Conservation (phyloP, 1,140 invertebrate genomes). For the Globodera ellingtonae region DNA sequence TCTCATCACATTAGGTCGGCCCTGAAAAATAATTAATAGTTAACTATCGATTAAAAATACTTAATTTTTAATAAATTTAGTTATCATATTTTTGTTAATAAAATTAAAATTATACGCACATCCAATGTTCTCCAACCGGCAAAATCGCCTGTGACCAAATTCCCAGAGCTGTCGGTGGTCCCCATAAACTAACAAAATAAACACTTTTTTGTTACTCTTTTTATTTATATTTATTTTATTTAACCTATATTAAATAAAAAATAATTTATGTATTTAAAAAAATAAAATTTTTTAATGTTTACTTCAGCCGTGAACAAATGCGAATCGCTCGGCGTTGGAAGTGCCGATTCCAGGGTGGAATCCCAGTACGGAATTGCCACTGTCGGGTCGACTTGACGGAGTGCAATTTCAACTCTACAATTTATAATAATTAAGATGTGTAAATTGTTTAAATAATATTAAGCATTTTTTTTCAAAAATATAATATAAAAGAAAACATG, state of each 20-base stretch:
- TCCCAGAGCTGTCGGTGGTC: constrained; percentile 48
- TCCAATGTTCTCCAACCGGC: constrained; percentile 44
- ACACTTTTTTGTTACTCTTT: constrained; percentile 8
- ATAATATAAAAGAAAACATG: too few species aligned
- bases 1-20: constrained; percentile 41
- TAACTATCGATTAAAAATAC: background rate
- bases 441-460: background rate
- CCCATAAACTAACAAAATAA: constrained; percentile 63
- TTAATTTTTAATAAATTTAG: constrained; percentile 17
- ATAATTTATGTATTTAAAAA: background rate
- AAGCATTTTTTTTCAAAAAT: background rate
- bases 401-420: constrained; percentile 49
- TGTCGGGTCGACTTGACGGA: constrained; percentile 47
- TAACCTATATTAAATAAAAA: too few species aligned
- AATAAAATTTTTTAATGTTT: constrained; percentile 1
- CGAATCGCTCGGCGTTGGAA: constrained; percentile 23
- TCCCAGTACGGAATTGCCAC: constrained; percentile 51
- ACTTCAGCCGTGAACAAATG: constrained; percentile 20
- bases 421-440: background rate
- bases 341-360: constrained; percentile 23
- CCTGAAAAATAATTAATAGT: constrained; percentile 29
- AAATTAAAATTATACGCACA: constrained; percentile 16
- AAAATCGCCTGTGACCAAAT: constrained; percentile 41
- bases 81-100: too few species aligned
- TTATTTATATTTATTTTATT: too few species aligned